Percentiles rank a stretch among this genome's conserved stretches.
Evolutionary conservation across 2,797 vertebrate genomes (phyloP).

Genomic region (Cacajao melanocephalus): DNA sequence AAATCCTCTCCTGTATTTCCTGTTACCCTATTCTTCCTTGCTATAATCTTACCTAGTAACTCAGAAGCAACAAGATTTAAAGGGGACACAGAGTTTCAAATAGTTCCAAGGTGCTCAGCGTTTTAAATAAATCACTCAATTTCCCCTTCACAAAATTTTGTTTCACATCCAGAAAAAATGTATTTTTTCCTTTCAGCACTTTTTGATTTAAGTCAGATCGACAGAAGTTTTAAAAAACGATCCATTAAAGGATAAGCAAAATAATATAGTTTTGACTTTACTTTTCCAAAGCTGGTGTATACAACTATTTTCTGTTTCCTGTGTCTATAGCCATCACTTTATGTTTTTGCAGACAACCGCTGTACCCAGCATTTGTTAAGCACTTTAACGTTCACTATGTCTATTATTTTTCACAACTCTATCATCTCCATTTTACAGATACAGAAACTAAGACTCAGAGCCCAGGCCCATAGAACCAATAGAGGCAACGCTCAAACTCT

Average conservation of each 20-base stretch:
- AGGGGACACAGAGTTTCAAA: conserved; percentile 60
- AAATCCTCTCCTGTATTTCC: conserved; percentile 20
- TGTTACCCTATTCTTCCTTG: conserved; percentile 22
- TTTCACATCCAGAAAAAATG: conserved; percentile 64
- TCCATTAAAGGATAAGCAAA: conserved; percentile 28
- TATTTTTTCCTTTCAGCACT: conserved; percentile 52
- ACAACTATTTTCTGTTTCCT: background rate
- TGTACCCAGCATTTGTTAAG: background rate
- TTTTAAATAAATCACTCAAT: conserved; percentile 77
- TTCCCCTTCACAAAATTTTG: background rate
- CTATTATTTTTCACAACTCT: background rate
- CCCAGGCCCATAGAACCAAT: background rate
- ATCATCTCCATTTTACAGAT: background rate
- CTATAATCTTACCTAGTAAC: conserved; percentile 64
- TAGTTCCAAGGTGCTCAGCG: conserved; percentile 73
- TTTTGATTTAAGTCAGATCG: conserved; percentile 72
- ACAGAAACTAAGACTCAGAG: conserved; percentile 9
- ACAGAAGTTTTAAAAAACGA: conserved; percentile 45
- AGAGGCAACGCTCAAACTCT: conserved; percentile 29
- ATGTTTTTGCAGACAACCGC: background rate
- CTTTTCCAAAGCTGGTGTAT: background rate
- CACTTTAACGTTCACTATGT: background rate
- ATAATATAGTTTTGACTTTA: background rate
- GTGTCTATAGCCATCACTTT: background rate
- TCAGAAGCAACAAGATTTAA: conserved; percentile 61